Percentiles rank a stretch among this genome's conserved stretches.
Evolutionary conservation across 2,113 vertebrate species (phyloP).

Genomic region (Solea solea): DNA sequence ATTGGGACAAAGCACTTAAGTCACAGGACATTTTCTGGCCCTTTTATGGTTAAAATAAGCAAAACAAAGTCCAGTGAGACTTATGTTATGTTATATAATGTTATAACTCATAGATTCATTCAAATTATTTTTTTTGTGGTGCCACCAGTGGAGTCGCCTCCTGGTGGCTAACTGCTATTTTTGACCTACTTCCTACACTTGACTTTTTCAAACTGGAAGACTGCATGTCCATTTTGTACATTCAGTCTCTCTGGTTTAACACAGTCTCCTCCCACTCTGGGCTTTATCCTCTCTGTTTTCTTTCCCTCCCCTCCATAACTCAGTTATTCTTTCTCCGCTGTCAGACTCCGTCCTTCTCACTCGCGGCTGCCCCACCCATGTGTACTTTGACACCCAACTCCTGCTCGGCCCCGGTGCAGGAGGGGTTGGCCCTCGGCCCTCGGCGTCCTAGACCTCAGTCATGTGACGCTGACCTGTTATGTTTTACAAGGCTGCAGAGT

Average conservation of each 20-base stretch:
- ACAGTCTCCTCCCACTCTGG: conserved; percentile 19
- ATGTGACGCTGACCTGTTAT: conserved; percentile 76
- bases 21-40: no score
- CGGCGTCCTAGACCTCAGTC: conserved; percentile 71
- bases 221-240: no score
- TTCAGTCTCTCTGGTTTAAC: neutral
- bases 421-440: conserved; percentile 35
- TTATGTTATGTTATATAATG: no score
- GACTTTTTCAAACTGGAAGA: no score
- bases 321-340: conserved; percentile 17
- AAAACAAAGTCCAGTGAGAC: no score
- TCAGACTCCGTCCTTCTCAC: conserved; percentile 33
- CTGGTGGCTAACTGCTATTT: no score
- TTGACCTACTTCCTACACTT: no score
- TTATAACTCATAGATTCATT: no score
- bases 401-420: conserved; percentile 13
- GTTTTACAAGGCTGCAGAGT: conserved; percentile 76
- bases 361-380: conserved; percentile 53
- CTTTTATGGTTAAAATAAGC: no score
- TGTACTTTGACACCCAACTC: conserved; percentile 70
- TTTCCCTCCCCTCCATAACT: conserved; percentile 13
- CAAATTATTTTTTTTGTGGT: no score
- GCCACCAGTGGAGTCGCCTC: no score
- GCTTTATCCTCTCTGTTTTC: conserved; percentile 4
- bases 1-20: no score